These are phyloP conservation scores for Astropecten irregularis DNA, from an alignment of 53 echinoderm and acorn worm species.

Conservation along the genomic window DNA sequence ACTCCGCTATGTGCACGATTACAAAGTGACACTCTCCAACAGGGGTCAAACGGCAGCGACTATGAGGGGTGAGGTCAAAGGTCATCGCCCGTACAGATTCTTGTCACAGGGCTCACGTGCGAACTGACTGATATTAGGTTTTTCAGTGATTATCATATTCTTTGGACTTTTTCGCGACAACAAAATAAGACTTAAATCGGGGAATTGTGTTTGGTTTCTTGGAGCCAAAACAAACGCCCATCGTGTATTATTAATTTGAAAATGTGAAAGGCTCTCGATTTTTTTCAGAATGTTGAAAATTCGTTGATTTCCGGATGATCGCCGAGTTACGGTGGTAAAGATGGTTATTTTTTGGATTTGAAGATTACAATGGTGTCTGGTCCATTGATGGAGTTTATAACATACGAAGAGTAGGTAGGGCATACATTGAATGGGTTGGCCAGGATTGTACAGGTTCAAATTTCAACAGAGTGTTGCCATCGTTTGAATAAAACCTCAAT, in stretches of 20 bases:
- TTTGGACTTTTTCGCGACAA: background rate
- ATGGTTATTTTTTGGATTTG: too few relatives aligned
- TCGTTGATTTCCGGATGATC: constrained; percentile 21
- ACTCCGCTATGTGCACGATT: constrained; percentile 39
- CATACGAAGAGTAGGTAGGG: too few relatives aligned
- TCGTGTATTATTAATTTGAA: background rate
- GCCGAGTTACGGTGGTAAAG: too few relatives aligned
- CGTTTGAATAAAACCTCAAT: too few relatives aligned
- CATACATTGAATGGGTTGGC: too few relatives aligned
- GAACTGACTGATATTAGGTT: background rate
- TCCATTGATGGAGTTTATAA: too few relatives aligned
- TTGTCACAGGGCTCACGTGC: background rate
- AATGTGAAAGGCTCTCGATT: background rate
- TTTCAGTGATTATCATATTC: background rate
- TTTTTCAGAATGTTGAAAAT: too few relatives aligned
- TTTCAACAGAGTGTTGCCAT: too few relatives aligned
- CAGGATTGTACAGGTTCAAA: too few relatives aligned
- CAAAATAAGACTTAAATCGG: background rate
- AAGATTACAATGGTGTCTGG: too few relatives aligned
- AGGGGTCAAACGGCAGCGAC: constrained; percentile 21
- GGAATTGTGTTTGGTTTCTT: background rate
- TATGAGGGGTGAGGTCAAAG: background rate
- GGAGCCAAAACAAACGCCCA: background rate
- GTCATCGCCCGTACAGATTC: constrained; percentile 14
- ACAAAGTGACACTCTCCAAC: constrained; percentile 1